Base-by-base conservation (phyloP, 2,888 invertebrate genomes). In the Lymantria dispar region DNA sequence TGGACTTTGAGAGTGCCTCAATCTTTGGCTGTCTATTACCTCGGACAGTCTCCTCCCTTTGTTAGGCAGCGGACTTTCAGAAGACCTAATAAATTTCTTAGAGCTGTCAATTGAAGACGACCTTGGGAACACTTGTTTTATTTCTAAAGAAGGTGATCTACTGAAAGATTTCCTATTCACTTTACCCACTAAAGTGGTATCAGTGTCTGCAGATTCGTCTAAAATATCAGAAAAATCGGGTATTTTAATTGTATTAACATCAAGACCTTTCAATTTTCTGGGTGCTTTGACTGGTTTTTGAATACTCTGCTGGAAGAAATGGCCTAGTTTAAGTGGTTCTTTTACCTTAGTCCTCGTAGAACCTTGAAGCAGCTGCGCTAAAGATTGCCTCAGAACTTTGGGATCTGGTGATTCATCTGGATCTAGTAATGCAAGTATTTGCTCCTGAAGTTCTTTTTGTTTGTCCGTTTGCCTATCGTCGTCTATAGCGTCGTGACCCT, bases 351-450 rank as follows among this genome's bases (percentile, higher is more conserved):
- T 73, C 41, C 74, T 83, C 1, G 76, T 60, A 8, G 68, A 65
- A 0, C 87, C 88, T 60, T 83, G 80, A 0, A 89, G 72, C 0
- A 88, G 65, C 36, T 81, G 78, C 0, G 79, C 74, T 30, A 89
- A 54, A 0, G 89, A 85, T 7, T 82, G 71, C 15, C 85, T 69
- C 0, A 87, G 56, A 10, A 79, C 55, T 22, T 56, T 58, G 0
- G 86, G 86, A 54, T 87, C 84, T 0, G 87, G 83, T 0, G 87
- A 72, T 36, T 87, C 87, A 0, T 87, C 86, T 0, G 84, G 81
- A 31, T 87, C 85, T 3, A 89, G 60, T 0, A 90, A 54, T 0
- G 85, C 83, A 9, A 88, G 64, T 44, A 90, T 88, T 62, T 88
- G 82, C 40, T 87, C 82, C 50, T 87, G 88, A n/a, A 89, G 61